Base-by-base conservation (phyloP, 2,113 vertebrate genomes). In the Recurvirostra avosetta region DNA sequence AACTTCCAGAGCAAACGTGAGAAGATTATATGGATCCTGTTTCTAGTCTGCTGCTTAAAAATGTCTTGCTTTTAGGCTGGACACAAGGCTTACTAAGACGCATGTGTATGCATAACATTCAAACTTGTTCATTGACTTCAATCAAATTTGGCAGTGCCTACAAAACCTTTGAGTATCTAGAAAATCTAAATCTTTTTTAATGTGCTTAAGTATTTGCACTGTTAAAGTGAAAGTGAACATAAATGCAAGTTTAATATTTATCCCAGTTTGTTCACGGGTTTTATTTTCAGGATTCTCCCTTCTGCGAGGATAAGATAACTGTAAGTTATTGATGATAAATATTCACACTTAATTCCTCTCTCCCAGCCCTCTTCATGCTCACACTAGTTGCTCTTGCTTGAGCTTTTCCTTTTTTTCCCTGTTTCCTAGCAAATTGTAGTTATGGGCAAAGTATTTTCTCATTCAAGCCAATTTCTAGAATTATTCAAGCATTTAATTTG, bases 401-500 rank as follows among this genome's bases (percentile, higher is more conserved):
- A 93, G n/a, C 25, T 94, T 38, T 58, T 56, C 45, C 16, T 36
- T 77, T 73, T 87, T 63, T 34, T 11, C 0, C 43, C 29, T 25
- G 6, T 90, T 94, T 59, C 71, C 50, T 66, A 83, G 78, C 49
- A 90, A 94, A 83, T 50, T 76, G 11, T 29, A 70, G 16, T 55
- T 92, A 43, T 34, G 68, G 63, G 70, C 49, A 45, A 92, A 96
- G 41, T 34, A 38, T 65, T 76, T 83, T 80, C 41, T 58, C 58
- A 9, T 45, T 86, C 75, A 43, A 91, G 26, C 22, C n/a, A 41
- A 82, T 73, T 94, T 92, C 59, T 90, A 53, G 50, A 86, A 79
- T 93, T 88, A 96, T 88, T 83, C 78, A 88, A 88, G 88, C 71
- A 50, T 80, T 88, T 59, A 29, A 83, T 95, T 88, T 74, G n/a